phyloP scores from a whole-genome alignment of 2,113 vertebrate genomes.

The Microcebus griseorufus region DNA sequence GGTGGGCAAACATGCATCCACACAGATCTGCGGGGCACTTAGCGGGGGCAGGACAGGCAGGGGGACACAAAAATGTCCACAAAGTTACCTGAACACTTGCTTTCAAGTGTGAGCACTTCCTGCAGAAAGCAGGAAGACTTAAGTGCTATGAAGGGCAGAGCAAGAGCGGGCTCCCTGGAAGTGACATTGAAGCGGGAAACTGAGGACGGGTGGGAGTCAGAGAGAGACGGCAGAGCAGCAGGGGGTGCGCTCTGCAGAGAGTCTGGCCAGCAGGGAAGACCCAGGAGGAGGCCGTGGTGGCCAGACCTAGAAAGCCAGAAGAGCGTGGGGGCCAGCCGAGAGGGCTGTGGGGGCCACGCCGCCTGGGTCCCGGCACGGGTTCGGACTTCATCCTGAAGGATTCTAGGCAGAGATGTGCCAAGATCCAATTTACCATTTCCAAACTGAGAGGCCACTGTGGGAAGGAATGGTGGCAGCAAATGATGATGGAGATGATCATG shows the following conservation, averaged over 20 bases:
- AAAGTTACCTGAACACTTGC: background rate
- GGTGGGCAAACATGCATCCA: background rate
- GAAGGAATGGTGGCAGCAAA: background rate
- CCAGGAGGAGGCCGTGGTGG: background rate
- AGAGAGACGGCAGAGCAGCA: accelerated
- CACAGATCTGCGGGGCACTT: background rate
- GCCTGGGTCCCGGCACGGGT: accelerated
- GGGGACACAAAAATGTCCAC: too few relatives aligned
- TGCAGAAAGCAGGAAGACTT: accelerated
- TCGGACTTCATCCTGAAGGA: background rate
- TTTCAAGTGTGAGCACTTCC: accelerated
- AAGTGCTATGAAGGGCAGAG: background rate
- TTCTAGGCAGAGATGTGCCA: background rate
- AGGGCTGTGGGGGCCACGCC: background rate
- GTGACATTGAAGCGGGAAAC: too few relatives aligned
- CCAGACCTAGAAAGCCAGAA: background rate
- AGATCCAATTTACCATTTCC: background rate
- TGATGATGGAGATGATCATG: background rate
- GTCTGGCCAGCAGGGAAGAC: background rate
- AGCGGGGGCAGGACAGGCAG: background rate
- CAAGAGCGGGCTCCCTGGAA: background rate
- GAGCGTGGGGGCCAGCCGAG: background rate
- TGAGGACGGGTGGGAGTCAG: background rate
- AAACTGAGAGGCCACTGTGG: background rate
- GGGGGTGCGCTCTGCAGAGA: background rate